Conservation (phyloP, 2,888 invertebrate species). For the Cataglyphis livida region DNA sequence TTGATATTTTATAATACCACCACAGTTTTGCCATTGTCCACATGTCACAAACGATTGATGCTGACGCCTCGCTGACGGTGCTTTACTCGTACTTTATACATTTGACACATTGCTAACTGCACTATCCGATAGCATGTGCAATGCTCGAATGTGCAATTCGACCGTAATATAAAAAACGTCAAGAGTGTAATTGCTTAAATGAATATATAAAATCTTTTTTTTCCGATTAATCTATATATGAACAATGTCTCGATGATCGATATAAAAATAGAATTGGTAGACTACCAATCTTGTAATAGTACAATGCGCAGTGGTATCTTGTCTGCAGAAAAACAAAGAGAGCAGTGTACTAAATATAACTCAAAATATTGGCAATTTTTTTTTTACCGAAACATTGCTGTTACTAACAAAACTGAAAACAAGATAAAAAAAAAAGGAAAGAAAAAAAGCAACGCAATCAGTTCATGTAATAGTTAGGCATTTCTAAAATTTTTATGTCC, state of each 20-base stretch:
- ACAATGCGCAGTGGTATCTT: conserved; percentile 86
- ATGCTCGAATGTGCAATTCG: not conserved
- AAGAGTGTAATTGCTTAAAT: conserved; percentile 85
- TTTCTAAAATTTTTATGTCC: not conserved
- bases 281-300: conserved; percentile 87
- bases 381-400: not conserved
- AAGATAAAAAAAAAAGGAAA: not conserved
- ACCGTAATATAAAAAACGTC: conserved; percentile 27
- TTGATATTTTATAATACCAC: conserved; percentile 26
- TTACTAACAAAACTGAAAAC: conserved; percentile 29
- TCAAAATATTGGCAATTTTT: conserved; percentile 46
- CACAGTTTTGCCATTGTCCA: conserved; percentile 29
- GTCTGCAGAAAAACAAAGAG: conserved; percentile 21
- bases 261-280: conserved; percentile 86
- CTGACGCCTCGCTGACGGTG: conserved; percentile 4
- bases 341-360: conserved; percentile 18
- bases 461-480: not conserved
- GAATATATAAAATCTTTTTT: conserved; percentile 86
- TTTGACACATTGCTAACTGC: conserved; percentile 15
- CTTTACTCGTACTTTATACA: conserved; percentile 27
- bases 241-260: conserved; percentile 87
- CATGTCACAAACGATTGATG: conserved; percentile 20
- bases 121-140: not conserved
- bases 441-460: not conserved
- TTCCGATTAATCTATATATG: conserved; percentile 86